These are phyloP conservation scores for Acrocephalus scirpaceus DNA, from an alignment of 2,797 vertebrate genomes.

Conservation along the genomic window DNA sequence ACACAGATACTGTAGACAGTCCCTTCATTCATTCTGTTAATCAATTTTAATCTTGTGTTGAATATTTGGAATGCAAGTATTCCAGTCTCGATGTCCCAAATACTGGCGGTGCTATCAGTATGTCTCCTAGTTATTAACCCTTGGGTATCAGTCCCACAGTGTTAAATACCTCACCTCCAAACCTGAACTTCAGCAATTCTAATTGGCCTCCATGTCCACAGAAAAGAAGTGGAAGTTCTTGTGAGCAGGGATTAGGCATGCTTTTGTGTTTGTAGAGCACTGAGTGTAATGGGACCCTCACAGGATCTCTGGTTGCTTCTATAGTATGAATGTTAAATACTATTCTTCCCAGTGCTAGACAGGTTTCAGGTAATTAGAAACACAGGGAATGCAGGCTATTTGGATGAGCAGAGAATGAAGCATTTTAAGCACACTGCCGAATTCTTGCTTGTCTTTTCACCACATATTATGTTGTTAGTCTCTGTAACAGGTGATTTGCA, in stretches of 20 bases:
- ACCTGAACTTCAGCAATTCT: background rate
- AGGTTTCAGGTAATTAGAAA: slow-evolving; percentile 31
- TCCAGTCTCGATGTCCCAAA: slow-evolving; percentile 47
- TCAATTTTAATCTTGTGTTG: slow-evolving; percentile 67
- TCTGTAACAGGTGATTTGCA: slow-evolving; percentile 47
- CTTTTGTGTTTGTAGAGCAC: slow-evolving; percentile 37
- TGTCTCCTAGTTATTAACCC: background rate
- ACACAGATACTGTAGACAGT: slow-evolving; percentile 17
- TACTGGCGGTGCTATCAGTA: slow-evolving; percentile 29
- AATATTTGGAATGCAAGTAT: slow-evolving; percentile 61
- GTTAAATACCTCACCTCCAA: background rate
- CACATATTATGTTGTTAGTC: slow-evolving; percentile 9
- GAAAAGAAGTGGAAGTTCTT: background rate
- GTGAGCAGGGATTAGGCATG: background rate
- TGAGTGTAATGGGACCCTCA: background rate
- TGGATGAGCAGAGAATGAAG: background rate
- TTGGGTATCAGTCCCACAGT: background rate
- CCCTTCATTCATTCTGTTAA: slow-evolving; percentile 55
- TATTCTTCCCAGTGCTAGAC: background rate
- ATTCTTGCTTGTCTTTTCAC: slow-evolving; percentile 45
- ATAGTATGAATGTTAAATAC: slow-evolving; percentile 10
- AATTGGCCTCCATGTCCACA: background rate
- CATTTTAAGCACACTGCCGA: background rate
- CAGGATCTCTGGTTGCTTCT: slow-evolving; percentile 17
- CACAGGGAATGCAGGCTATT: background rate